A percentile compares a stretch with the other conserved stretches of the same genome.
Evolutionary conservation across 2,797 vertebrate species (phyloP).

Genomic region (Echiichthys vipera): DNA sequence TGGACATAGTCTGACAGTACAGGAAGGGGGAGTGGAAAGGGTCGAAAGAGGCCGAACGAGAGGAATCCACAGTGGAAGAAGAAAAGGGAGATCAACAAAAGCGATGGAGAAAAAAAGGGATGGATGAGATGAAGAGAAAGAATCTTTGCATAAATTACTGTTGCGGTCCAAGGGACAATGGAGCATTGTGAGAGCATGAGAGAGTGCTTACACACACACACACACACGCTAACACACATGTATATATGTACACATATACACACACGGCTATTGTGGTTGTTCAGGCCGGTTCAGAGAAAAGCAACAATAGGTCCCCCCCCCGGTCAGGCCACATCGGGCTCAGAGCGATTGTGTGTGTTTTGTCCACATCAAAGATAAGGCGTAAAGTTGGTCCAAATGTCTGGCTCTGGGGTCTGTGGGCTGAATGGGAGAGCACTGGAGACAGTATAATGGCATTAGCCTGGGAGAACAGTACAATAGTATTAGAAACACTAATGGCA

Average conservation of each 20-base stretch:
- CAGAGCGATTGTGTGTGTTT: constrained; percentile 75
- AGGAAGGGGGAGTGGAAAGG: constrained; percentile 24
- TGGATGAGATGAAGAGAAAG: constrained; percentile 66
- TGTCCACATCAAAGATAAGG: constrained; percentile 82
- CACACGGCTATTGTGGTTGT: constrained; percentile 73
- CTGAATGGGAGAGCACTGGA: constrained; percentile 68
- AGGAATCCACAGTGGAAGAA: constrained; percentile 56
- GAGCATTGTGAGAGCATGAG: constrained; percentile 81
- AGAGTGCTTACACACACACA: constrained; percentile 46
- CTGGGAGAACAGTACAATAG: constrained; percentile 72
- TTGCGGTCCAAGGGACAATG: constrained; percentile 79
- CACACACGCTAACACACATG: constrained; percentile 40
- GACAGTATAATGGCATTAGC: constrained; percentile 77
- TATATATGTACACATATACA: constrained; percentile 45
- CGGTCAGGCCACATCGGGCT: constrained; percentile 60
- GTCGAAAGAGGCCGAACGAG: constrained; percentile 45
- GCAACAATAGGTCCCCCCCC: constrained; percentile 68
- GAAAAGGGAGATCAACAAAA: constrained; percentile 73
- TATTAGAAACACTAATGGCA: constrained; percentile 79
- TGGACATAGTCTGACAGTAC: constrained; percentile 69
- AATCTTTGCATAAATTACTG: constrained; percentile 88
- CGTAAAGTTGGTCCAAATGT: constrained; percentile 81
- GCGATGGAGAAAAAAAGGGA: constrained; percentile 63
- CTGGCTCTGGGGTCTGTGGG: constrained; percentile 63
- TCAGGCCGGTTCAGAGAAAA: constrained; percentile 75